These are phyloP conservation scores for Enteromius afrohamiltoni DNA, from an alignment of 2,797 vertebrate genomes.

Conservation along the genomic window DNA sequence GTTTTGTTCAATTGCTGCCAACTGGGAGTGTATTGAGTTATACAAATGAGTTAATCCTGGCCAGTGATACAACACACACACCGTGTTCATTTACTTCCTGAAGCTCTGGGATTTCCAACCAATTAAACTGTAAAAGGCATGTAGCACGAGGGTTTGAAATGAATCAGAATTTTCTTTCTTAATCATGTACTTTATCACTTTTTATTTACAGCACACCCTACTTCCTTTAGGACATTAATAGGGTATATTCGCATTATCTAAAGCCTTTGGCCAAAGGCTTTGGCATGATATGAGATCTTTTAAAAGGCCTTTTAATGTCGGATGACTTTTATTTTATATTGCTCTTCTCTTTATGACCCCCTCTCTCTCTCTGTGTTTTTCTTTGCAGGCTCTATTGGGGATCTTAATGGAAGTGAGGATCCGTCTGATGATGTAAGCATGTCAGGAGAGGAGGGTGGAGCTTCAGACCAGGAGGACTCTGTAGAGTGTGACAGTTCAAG, in stretches of 20 bases:
- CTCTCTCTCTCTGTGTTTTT: constrained; percentile 26
- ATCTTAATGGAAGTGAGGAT: constrained; percentile 85
- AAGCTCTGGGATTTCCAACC: constrained; percentile 55
- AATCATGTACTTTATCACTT: constrained; percentile 47
- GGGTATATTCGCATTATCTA: constrained; percentile 26
- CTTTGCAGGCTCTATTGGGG: constrained; percentile 85
- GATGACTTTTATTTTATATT: constrained; percentile 9
- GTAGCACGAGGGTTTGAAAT: constrained; percentile 36
- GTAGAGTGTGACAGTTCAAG: constrained; percentile 76
- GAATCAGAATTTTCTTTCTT: constrained; percentile 50
- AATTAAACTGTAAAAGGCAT: constrained; percentile 52
- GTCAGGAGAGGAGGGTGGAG: constrained; percentile 79
- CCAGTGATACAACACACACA: constrained; percentile 47
- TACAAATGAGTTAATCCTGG: constrained; percentile 73
- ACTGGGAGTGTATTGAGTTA: constrained; percentile 75
- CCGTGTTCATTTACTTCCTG: constrained; percentile 30
- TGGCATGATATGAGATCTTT: constrained; percentile 37
- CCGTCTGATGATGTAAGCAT: constrained; percentile 73
- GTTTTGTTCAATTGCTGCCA: constrained; percentile 76
- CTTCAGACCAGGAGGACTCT: constrained; percentile 80
- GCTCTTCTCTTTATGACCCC: constrained; percentile 16
- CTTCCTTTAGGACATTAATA: constrained; percentile 34
- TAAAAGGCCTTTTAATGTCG: background rate
- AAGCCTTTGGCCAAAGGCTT: constrained; percentile 41
- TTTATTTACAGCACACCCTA: constrained; percentile 49